Conservation (phyloP, 2,888 invertebrate species). For the Macropis europaea region DNA sequence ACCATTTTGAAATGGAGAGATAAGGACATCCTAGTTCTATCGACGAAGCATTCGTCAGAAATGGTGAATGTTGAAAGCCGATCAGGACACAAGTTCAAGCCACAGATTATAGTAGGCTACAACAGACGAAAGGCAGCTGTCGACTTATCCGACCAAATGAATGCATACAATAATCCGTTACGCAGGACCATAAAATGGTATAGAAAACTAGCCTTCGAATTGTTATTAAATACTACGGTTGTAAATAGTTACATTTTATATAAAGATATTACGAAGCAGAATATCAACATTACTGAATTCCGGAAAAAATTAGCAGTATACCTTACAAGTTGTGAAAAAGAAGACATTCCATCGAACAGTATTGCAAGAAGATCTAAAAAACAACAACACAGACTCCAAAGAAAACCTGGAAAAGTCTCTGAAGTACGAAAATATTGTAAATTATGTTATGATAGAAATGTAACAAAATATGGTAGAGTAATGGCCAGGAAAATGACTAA, state of each 20-base stretch:
- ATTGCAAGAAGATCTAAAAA: constrained; percentile 3
- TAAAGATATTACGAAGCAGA: not conserved
- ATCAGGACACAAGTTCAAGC: not conserved
- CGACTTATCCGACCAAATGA: constrained; percentile 72
- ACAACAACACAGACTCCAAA: not conserved
- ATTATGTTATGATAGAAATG: not conserved
- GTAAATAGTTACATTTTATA: constrained; percentile 4
- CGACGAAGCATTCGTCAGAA: constrained; percentile 11
- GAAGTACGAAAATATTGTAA: constrained; percentile 14
- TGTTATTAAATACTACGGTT: constrained; percentile 9
- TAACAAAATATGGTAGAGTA: not conserved
- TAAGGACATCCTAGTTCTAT: constrained; percentile 4
- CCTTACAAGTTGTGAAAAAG: constrained; percentile 10
- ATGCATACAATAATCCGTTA: constrained; percentile 53
- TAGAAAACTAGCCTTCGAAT: constrained; percentile 10
- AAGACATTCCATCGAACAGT: constrained; percentile 6
- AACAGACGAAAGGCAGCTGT: constrained; percentile 67
- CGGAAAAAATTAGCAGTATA: constrained; percentile 10
- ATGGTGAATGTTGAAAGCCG: constrained; percentile 7
- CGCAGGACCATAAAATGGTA: constrained; percentile 72
- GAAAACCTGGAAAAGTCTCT: constrained; percentile 16
- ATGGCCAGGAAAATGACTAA: not conserved
- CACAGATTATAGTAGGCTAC: constrained; percentile 49
- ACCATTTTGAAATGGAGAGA: constrained; percentile 17
- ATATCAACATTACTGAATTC: constrained; percentile 20